phyloP scores from a whole-genome alignment of 2,113 vertebrate species.

The Scolopax mira region DNA sequence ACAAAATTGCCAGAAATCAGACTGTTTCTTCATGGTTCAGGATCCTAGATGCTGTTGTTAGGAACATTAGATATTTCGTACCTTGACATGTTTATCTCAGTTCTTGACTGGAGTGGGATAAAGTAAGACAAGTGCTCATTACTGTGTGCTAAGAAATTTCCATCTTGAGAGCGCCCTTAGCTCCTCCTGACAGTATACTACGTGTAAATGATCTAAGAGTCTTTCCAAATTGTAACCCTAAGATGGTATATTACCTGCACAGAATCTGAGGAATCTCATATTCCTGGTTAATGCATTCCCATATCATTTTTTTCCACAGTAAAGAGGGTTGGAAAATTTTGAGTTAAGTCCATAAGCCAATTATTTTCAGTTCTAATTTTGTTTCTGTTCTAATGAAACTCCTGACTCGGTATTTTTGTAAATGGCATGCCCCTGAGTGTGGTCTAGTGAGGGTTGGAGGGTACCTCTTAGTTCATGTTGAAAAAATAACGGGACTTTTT shows the following conservation, averaged over 20 bases:
- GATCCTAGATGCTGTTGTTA: not conserved
- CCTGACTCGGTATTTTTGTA: conserved; percentile 16
- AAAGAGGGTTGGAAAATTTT: not conserved
- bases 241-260: not conserved
- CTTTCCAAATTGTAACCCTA: not conserved
- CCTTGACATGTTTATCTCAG: not conserved
- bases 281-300: not conserved
- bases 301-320: not conserved
- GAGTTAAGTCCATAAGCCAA: conserved; percentile 25
- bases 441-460: not conserved
- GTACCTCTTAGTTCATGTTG: not conserved
- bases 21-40: not conserved
- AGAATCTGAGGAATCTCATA: not conserved
- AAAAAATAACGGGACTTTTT: not conserved
- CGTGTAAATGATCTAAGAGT: not conserved
- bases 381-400: not conserved
- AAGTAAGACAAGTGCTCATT: not conserved
- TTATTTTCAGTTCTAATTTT: not conserved
- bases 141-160: not conserved
- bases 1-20: not conserved
- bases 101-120: not conserved
- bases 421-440: not conserved
- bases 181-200: not conserved
- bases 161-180: not conserved
- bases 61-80: not conserved